phyloP scores from a whole-genome alignment of 2,113 vertebrate species.

The Oenanthe melanoleuca region DNA sequence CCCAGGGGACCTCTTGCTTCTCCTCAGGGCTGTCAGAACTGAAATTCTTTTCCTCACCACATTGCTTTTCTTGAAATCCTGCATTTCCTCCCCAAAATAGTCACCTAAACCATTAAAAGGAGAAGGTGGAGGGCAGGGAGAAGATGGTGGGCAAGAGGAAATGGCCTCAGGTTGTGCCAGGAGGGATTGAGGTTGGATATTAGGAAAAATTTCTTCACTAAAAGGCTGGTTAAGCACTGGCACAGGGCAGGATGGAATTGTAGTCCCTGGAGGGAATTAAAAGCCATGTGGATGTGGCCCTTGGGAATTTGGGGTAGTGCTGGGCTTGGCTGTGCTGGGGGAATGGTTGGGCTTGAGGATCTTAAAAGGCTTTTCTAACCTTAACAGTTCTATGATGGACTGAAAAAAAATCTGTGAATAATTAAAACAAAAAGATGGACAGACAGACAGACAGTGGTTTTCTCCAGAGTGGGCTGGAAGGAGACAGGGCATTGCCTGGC shows the following conservation, averaged over 20 bases:
- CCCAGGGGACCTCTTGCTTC: background rate
- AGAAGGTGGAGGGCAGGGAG: background rate
- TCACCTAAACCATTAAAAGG: background rate
- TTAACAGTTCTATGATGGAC: background rate
- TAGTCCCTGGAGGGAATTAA: background rate
- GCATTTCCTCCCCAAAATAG: background rate
- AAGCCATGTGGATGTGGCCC: background rate
- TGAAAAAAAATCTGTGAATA: background rate
- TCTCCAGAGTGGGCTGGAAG: background rate
- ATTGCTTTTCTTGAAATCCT: conserved; percentile 21
- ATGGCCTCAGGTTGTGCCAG: background rate
- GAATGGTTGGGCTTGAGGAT: background rate
- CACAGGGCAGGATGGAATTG: background rate
- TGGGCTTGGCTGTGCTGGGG: background rate
- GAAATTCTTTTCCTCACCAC: background rate
- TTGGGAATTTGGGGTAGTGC: background rate
- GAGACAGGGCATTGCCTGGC: background rate
- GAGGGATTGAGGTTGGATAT: background rate
- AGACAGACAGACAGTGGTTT: background rate
- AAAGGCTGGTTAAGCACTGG: background rate
- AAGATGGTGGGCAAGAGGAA: background rate
- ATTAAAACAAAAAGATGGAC: background rate
- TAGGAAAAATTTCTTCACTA: background rate
- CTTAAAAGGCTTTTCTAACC: background rate
- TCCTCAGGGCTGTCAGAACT: background rate